Conservation (phyloP, 2,888 invertebrate species). For the Torymus tubicola region DNA sequence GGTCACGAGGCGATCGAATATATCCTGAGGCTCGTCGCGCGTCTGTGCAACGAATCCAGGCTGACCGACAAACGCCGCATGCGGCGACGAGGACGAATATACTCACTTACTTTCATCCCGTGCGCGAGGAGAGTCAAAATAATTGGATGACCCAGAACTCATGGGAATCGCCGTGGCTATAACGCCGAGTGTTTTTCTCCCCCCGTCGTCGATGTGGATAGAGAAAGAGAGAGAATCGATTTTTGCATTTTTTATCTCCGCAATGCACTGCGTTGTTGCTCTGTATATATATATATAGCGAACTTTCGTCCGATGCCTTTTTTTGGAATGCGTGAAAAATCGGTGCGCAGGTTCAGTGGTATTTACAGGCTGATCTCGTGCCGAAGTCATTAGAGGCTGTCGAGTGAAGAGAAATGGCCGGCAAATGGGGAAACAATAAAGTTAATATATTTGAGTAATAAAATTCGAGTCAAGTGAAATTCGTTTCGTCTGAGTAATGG, state of each 20-base stretch:
- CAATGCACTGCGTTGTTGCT: no score
- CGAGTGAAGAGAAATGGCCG: neutral
- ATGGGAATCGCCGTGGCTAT: neutral
- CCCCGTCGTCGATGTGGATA: no score
- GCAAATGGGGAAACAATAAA: neutral
- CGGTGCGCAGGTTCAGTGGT: neutral
- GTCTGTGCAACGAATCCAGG: constrained; percentile 3
- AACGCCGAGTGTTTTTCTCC: no score
- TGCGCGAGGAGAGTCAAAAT: constrained; percentile 3
- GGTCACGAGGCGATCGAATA: constrained; percentile 6
- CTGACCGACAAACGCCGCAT: constrained; percentile 28
- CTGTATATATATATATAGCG: no score
- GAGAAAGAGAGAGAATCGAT: no score
- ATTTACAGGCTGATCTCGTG: neutral
- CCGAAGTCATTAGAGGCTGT: constrained; percentile 8
- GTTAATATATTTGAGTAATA: no score
- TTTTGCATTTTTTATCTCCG: no score
- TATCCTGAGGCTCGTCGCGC: constrained; percentile 6
- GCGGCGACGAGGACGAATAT: neutral
- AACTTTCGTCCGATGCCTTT: no score
- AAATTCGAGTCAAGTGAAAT: neutral
- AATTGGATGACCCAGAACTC: constrained; percentile 29
- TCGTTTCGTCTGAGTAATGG: neutral
- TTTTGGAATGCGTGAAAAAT: neutral
- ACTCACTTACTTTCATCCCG: constrained; percentile 32